Conservation (phyloP, 2,888 invertebrate genomes). For the Pherbina coryleti region DNA sequence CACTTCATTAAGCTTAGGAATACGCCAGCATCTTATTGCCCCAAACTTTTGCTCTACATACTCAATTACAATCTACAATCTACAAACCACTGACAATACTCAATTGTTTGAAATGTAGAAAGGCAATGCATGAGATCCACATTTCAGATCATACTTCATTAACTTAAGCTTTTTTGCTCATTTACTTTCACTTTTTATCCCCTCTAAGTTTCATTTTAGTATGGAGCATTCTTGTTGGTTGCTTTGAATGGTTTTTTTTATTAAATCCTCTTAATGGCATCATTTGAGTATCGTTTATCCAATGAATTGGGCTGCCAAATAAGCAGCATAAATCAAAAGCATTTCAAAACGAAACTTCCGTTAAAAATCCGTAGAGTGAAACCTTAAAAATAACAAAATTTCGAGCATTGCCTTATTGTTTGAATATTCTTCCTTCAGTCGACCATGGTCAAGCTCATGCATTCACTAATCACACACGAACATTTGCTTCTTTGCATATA, state of each 20-base stretch:
- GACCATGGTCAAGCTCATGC: neutral
- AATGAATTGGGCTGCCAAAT: neutral
- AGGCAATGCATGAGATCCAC: too few species aligned
- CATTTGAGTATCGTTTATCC: neutral
- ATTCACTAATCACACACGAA: neutral
- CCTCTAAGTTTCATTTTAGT: neutral
- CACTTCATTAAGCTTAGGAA: constrained; percentile 4
- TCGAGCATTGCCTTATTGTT: neutral
- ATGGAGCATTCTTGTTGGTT: neutral
- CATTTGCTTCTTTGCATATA: neutral
- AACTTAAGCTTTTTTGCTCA: too few species aligned
- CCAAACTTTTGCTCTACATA: neutral
- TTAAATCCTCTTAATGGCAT: neutral
- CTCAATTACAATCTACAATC: too few species aligned
- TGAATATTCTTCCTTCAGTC: neutral
- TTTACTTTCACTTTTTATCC: too few species aligned
- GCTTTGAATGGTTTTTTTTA: neutral
- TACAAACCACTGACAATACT: neutral
- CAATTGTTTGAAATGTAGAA: too few species aligned
- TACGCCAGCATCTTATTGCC: neutral
- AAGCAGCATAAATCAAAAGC: neutral
- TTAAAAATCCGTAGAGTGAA: neutral
- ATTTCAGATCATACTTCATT: too few species aligned
- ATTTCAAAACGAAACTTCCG: neutral
- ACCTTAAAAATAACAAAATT: neutral